Evolutionary conservation across 2,888 invertebrate genomes (phyloP).

Genomic region (Drosophila silvestris): DNA sequence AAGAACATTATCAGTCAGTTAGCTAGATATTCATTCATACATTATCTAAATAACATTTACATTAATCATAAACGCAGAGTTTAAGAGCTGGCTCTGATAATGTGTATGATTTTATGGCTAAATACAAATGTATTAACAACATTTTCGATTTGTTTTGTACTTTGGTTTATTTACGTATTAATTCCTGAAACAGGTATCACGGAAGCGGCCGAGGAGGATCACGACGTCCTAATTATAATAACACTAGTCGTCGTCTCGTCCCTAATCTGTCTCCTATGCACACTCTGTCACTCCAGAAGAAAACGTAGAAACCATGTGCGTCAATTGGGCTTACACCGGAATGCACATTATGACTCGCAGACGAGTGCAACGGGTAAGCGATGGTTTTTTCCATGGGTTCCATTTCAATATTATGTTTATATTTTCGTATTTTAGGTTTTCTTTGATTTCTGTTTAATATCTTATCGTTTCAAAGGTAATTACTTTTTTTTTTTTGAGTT

Average conservation of each 20-base stretch:
- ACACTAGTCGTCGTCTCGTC: conserved; percentile 86
- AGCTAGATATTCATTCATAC: conserved; percentile 37
- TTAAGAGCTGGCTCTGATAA: conserved; percentile 20
- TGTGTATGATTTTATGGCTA: conserved; percentile 31
- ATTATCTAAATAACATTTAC: conserved; percentile 28
- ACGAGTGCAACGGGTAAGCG: conserved; percentile 85
- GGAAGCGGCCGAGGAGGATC: conserved; percentile 86
- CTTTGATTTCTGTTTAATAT: conserved; percentile 56
- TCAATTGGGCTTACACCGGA: conserved; percentile 85
- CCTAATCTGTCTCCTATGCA: conserved; percentile 86
- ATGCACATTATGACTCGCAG: conserved; percentile 85
- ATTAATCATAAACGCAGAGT: conserved; percentile 25
- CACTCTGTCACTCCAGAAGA: conserved; percentile 86
- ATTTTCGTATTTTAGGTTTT: conserved; percentile 56
- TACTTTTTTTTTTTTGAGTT: background rate
- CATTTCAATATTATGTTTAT: conserved; percentile 27
- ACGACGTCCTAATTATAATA: conserved; percentile 86
- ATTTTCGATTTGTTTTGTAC: conserved; percentile 16
- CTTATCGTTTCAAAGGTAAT: conserved; percentile 52
- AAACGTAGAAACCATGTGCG: conserved; percentile 85
- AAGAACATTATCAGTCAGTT: conserved; percentile 28
- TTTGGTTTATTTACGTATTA: conserved; percentile 35
- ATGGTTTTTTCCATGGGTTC: background rate
- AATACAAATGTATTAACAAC: conserved; percentile 32
- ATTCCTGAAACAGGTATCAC: conserved; percentile 81